Evolutionary conservation across 2,888 invertebrate genomes (phyloP), one percentile per base, ranked within the genome.

Genomic region (Limnephilus rhombicus): DNA sequence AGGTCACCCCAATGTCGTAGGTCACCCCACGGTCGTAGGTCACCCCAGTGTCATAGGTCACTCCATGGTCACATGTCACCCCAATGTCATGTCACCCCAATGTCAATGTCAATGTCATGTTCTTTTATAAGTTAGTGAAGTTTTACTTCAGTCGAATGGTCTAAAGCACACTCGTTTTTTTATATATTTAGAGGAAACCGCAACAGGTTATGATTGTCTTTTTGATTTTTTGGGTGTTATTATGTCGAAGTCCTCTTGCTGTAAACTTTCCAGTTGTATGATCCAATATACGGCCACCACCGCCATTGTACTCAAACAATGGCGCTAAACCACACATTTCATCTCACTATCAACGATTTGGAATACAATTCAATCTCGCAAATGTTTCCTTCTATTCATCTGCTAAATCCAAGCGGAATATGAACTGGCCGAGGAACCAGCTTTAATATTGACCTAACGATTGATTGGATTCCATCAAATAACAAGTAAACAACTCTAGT

Each of bases 361-460:
- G 87, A 68, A 31, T 31, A 87, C 53, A 87, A 87, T 87, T 29
- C 87, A 87, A 87, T 87, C 87, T 87, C 87, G 87, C 49, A 87
- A 87, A 87, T 87, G 87, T 53, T 87, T 53, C 85, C 49, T 29
- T 53, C 31, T 31, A 87, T 29, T 87, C 49, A 31, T 31, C 87
- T 31, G 49, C 7, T 83, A 83, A 34, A 82, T 34, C 34, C 31
- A 9, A 24, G 82, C 34, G 31, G 18, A 83, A 18, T 34, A 34
- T 83, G 31, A 83, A 83, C 31, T 34, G 18, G 5, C 34, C 34
- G 31, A 9, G 82, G 15, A 18, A 31, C 24, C 5, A 34, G 13
- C 31, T 83, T 83, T 31, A 82, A 82, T 34, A 34, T 13, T 82
- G 82, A 82, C 34, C 34, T 82, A 34, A 15, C 11, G 34, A 82